Conservation (phyloP, 2,113 vertebrate species). For the Chlorocebus sabaeus region DNA sequence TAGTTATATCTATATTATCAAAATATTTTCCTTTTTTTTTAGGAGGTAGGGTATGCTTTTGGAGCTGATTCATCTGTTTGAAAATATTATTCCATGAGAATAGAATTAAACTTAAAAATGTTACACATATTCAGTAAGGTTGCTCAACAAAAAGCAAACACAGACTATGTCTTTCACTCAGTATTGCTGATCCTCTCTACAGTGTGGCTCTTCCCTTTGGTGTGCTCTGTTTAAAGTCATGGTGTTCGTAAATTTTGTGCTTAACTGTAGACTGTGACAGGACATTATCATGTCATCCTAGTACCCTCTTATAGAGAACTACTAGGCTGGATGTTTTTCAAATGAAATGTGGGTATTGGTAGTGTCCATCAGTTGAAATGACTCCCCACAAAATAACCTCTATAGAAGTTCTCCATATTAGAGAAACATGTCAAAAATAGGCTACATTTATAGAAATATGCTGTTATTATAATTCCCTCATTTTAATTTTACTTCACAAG, state of each 20-base stretch:
- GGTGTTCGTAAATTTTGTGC: not conserved
- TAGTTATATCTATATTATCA: not conserved
- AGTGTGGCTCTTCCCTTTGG: not conserved
- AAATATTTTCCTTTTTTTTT: not conserved
- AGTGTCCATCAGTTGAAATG: not conserved
- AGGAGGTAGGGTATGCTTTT: not conserved
- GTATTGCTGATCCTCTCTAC: not conserved
- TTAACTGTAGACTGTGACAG: not conserved
- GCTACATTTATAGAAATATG: not conserved
- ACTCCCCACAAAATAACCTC: not conserved
- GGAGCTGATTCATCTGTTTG: not conserved
- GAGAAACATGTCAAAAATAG: not conserved
- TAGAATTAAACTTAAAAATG: not conserved
- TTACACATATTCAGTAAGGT: not conserved
- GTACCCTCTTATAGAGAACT: not conserved
- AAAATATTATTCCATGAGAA: not conserved
- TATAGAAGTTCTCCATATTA: not conserved
- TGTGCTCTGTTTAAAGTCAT: not conserved
- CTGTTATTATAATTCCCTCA: not conserved
- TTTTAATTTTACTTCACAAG: conserved; percentile 20
- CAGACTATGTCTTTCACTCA: not conserved
- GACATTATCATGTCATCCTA: not conserved
- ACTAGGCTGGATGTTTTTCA: not conserved
- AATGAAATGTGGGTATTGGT: not conserved
- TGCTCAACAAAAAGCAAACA: not conserved